These are phyloP conservation scores for Chrysocyon brachyurus DNA, from an alignment of 2,797 vertebrate genomes.

Conservation along the genomic window DNA sequence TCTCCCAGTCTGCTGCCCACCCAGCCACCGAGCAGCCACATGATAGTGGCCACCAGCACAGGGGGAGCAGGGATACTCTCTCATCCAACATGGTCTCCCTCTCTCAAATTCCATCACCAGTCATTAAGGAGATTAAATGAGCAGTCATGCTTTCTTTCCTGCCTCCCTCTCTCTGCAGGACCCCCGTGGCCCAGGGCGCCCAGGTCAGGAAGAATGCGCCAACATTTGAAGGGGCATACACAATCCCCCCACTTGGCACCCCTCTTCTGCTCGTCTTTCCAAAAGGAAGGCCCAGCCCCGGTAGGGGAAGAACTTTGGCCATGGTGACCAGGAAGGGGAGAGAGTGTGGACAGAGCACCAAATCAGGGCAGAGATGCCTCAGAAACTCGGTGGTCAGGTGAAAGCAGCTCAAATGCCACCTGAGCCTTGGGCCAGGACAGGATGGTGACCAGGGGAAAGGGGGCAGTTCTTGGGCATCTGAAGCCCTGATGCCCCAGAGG, in stretches of 20 bases:
- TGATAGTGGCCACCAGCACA: not conserved
- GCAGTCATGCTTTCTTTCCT: not conserved
- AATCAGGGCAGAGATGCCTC: not conserved
- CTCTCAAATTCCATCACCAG: not conserved
- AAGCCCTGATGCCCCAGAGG: not conserved
- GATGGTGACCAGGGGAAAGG: too few relatives aligned
- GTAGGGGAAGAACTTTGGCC: not conserved
- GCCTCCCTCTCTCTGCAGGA: not conserved
- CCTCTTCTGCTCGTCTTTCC: not conserved
- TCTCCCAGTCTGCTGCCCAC: not conserved
- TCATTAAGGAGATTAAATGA: not conserved
- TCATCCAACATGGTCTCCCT: not conserved
- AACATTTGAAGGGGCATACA: not conserved
- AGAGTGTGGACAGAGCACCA: not conserved
- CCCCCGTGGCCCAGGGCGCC: not conserved
- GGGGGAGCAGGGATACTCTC: not conserved
- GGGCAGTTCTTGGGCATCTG: not conserved
- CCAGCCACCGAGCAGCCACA: not conserved
- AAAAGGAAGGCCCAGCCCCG: not conserved
- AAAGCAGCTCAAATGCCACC: not conserved
- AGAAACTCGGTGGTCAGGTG: accelerated
- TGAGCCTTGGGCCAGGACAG: not conserved
- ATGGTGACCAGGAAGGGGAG: not conserved
- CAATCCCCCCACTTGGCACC: not conserved
- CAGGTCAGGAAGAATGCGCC: not conserved